phyloP scores from a whole-genome alignment of 2,797 vertebrate species.

The Lagocephalus sceleratus region DNA sequence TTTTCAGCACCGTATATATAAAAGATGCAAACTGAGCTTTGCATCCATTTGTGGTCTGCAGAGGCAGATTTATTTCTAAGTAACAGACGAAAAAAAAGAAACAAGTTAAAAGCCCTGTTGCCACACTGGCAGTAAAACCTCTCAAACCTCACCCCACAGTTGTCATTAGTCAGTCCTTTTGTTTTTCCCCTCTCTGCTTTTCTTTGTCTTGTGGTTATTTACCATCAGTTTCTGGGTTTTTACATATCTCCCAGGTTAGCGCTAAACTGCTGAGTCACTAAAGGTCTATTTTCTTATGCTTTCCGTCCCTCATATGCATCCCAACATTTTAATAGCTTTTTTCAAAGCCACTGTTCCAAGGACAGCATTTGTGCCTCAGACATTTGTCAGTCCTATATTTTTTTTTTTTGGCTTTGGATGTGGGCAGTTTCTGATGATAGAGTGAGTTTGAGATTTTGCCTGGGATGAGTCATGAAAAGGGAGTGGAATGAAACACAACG shows the following conservation, averaged over 20 bases:
- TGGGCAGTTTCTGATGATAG: conserved; percentile 38
- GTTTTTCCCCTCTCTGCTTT: not conserved
- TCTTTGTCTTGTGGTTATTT: not conserved
- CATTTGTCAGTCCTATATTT: conserved; percentile 38
- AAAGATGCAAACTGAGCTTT: too few relatives aligned
- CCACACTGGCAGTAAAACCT: conserved; percentile 8
- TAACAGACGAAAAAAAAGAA: conserved; percentile 15
- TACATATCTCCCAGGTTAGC: conserved; percentile 62
- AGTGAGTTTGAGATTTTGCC: conserved; percentile 34
- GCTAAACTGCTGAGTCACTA: conserved; percentile 50
- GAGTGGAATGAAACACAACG: conserved; percentile 19
- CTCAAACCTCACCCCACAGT: conserved; percentile 17
- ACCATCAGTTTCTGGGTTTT: conserved; percentile 33
- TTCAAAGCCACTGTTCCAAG: conserved; percentile 4
- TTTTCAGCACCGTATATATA: too few relatives aligned
- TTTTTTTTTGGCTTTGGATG: conserved; percentile 32
- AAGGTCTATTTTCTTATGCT: conserved; percentile 44
- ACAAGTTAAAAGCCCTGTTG: conserved; percentile 1
- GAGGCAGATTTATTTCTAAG: not conserved
- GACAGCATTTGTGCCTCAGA: conserved; percentile 30
- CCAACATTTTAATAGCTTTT: conserved; percentile 2
- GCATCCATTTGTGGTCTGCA: too few relatives aligned
- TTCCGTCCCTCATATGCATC: conserved; percentile 12
- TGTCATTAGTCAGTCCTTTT: conserved; percentile 29
- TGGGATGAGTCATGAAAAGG: conserved; percentile 33